Conservation (phyloP, 1,140 invertebrate species). For the Cotesia glomerata region DNA sequence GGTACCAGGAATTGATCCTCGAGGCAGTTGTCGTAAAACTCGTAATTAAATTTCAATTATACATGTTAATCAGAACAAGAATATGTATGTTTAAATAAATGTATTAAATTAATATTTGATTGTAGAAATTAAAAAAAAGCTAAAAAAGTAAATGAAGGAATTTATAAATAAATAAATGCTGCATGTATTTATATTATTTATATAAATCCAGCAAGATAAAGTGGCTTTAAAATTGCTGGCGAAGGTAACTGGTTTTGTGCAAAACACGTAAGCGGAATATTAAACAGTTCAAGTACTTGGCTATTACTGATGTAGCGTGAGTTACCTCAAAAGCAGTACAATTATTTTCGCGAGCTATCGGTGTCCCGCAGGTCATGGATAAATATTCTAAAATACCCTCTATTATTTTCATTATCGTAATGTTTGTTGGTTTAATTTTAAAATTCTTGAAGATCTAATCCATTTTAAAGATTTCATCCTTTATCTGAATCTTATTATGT, state of each 20-base stretch:
- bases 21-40: too few species aligned
- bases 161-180: background rate
- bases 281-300: background rate
- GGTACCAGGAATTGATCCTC: too few species aligned
- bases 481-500: too few species aligned
- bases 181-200: background rate
- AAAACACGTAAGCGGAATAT: conserved; percentile 6
- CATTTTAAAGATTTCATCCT: too few species aligned
- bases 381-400: background rate
- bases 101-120: too few species aligned
- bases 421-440: background rate
- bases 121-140: too few species aligned
- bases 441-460: too few species aligned
- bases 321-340: background rate
- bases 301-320: background rate
- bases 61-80: too few species aligned
- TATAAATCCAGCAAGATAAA: conserved; percentile 3
- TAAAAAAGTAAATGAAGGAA: too few species aligned
- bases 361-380: background rate
- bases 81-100: too few species aligned
- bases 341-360: conserved; percentile 1
- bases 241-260: conserved; percentile 9
- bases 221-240: conserved; percentile 1
- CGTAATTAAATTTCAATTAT: too few species aligned
- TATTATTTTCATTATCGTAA: conserved; percentile 1